Evolutionary conservation across 2,113 vertebrate genomes (phyloP), one percentile per base, ranked within the genome.

Genomic region (Turnix velox): DNA sequence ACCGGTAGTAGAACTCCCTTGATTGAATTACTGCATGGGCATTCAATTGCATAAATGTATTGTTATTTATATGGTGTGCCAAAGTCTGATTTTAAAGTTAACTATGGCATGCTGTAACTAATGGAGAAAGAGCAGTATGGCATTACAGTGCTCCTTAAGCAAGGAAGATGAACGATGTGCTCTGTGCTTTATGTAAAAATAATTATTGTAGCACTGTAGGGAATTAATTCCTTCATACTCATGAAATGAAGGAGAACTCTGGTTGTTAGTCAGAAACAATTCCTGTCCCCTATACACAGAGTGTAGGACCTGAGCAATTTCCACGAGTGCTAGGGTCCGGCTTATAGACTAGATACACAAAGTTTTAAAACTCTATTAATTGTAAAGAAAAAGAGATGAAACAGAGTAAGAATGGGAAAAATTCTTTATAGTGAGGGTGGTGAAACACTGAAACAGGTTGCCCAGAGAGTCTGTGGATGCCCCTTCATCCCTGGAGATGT

Each of bases 41-140:
- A 94, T 89, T 96, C 94, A 94, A 83, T 94, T 96, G 90, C 82
- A 63, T 45, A 91, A 91, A 57, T 89, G 87, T 84, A 78, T 95
- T 94, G 92, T 92, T 92, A 93, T 93, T 95, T 91, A 89, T 88
- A 95, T 76, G 62, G 22, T 58, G 91, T 84, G 87, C 72, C 90
- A 94, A 91, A 84, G 54, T 35, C 37, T 71, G 90, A 82, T 76
- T 95, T 82, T 82, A 65, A 76, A 95, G 77, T 87, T 90, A 92
- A 61, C 77, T 42, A 40, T 84, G 75, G 77, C 74, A 75, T 75
- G 73, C 79, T 76, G 66, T 86, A 92, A 92, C n/a, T 94, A 92
- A 95, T 94, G 86, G 88, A 87, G 65, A 66, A 88, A 74, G 63
- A 93, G 84, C 61, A 66, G 48, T 48, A 45, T 81, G 88, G 75